Conservation (phyloP, 2,113 vertebrate species). For the Hassar affinis region DNA sequence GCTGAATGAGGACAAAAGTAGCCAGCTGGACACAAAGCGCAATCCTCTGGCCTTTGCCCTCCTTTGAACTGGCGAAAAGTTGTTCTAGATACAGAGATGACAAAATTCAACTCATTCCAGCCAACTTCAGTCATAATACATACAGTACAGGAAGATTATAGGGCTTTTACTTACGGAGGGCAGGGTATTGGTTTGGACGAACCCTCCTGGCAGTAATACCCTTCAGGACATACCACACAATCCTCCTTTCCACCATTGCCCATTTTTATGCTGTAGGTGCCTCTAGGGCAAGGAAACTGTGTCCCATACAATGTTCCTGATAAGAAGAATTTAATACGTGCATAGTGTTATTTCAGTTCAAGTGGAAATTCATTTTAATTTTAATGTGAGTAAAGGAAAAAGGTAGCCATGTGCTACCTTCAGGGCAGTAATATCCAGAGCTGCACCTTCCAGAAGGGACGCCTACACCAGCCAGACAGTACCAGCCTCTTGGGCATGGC, state of each 20-base stretch:
- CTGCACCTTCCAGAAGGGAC: slow-evolving; percentile 77
- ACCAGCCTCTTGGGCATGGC: slow-evolving; percentile 78
- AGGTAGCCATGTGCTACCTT: slow-evolving; percentile 62
- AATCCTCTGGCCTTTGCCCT: slow-evolving; percentile 71
- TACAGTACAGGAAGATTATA: background rate
- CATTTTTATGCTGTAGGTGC: slow-evolving; percentile 77
- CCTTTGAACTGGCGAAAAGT: slow-evolving; percentile 72
- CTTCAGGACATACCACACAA: slow-evolving; percentile 78
- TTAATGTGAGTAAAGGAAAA: background rate
- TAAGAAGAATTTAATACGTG: slow-evolving; percentile 8
- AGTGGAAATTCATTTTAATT: background rate
- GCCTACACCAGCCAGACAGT: slow-evolving; percentile 75
- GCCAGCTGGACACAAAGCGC: slow-evolving; percentile 78
- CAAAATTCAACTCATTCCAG: slow-evolving; percentile 6
- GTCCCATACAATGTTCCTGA: slow-evolving; percentile 73
- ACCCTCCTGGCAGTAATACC: slow-evolving; percentile 79
- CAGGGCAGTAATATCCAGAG: slow-evolving; percentile 83
- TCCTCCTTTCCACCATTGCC: slow-evolving; percentile 72
- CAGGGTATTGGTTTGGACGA: slow-evolving; percentile 82
- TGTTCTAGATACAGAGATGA: slow-evolving; percentile 68
- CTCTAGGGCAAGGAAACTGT: slow-evolving; percentile 81
- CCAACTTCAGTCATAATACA: background rate
- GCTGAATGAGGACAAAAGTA: slow-evolving; percentile 81
- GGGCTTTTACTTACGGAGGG: slow-evolving; percentile 72
- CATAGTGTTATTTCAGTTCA: background rate